phyloP scores from a whole-genome alignment of 37 sponge, comb jelly and placozoan species.

The Geodia barretti region DNA sequence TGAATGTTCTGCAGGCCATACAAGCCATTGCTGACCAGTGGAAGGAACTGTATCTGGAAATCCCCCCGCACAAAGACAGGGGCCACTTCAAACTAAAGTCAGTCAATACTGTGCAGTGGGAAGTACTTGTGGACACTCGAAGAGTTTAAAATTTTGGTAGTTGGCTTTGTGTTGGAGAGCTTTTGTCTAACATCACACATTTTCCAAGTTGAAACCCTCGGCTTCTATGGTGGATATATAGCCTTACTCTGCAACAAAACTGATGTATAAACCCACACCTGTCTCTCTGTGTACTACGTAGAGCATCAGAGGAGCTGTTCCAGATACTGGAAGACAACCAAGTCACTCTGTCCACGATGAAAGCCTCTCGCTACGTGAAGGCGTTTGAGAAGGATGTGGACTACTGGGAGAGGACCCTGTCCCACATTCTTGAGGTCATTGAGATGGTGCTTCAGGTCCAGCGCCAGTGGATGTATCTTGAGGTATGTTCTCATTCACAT shows the following conservation, averaged over 20 bases:
- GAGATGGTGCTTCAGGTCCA: conserved; percentile 98
- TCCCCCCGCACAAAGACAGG: conserved; percentile 92
- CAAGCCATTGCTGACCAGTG: conserved; percentile 82
- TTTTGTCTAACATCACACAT: too few species aligned
- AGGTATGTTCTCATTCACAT: conserved; percentile 52
- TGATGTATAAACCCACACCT: not conserved
- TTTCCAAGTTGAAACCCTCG: too few species aligned
- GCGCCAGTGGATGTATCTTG: conserved; percentile 99
- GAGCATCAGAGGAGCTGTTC: conserved; percentile 94
- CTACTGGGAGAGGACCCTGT: conserved; percentile 97
- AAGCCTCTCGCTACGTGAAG: conserved; percentile 95
- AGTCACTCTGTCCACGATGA: conserved; percentile 97
- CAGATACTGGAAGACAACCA: conserved; percentile 98
- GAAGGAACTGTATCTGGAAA: conserved; percentile 88
- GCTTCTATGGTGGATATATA: too few species aligned
- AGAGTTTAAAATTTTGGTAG: too few species aligned
- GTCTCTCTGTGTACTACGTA: conserved; percentile 10
- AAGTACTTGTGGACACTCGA: too few species aligned
- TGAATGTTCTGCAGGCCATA: conserved; percentile 56
- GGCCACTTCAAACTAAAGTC: conserved; percentile 92
- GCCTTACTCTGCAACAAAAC: too few species aligned
- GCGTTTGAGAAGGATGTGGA: conserved; percentile 97
- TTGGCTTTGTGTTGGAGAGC: too few species aligned
- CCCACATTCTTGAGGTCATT: conserved; percentile 94
- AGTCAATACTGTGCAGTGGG: conserved; percentile 5